phyloP scores from a whole-genome alignment of 2,113 vertebrate species.

The Amblyopsis rosae region DNA sequence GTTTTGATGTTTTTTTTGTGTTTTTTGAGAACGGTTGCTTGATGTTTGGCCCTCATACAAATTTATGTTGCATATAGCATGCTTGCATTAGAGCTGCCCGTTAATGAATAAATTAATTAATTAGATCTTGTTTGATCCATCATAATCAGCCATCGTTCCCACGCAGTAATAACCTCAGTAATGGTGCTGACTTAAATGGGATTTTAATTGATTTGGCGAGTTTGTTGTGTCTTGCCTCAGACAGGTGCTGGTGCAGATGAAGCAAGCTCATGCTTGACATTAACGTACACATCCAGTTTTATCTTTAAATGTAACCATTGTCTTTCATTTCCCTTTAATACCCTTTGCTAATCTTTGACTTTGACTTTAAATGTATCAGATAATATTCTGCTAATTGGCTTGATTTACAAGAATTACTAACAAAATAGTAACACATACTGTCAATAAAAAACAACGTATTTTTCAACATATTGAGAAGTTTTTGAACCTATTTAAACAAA shows the following conservation, averaged over 20 bases:
- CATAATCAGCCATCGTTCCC: constrained; percentile 57
- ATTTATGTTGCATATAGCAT: constrained; percentile 31
- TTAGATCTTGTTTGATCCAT: constrained; percentile 72
- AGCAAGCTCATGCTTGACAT: neutral
- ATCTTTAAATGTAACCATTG: too few relatives aligned
- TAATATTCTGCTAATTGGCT: too few relatives aligned
- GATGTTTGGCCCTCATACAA: constrained; percentile 22
- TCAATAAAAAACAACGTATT: too few relatives aligned
- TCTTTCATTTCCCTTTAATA: too few relatives aligned
- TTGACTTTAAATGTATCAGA: too few relatives aligned
- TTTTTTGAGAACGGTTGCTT: constrained; percentile 7
- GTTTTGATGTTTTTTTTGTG: neutral
- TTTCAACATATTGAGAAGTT: too few relatives aligned
- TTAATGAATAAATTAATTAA: constrained; percentile 74
- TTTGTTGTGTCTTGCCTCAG: constrained; percentile 12
- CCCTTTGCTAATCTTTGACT: too few relatives aligned
- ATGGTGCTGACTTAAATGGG: constrained; percentile 68
- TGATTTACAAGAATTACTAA: too few relatives aligned
- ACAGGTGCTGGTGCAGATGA: neutral
- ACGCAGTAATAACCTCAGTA: constrained; percentile 71
- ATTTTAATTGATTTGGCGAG: constrained; percentile 72
- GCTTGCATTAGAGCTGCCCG: constrained; percentile 35
- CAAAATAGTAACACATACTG: too few relatives aligned
- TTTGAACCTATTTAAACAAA: too few relatives aligned
- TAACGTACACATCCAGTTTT: neutral